Base-by-base conservation (phyloP, 2,797 vertebrate genomes). In the Sebastes aleutianus region DNA sequence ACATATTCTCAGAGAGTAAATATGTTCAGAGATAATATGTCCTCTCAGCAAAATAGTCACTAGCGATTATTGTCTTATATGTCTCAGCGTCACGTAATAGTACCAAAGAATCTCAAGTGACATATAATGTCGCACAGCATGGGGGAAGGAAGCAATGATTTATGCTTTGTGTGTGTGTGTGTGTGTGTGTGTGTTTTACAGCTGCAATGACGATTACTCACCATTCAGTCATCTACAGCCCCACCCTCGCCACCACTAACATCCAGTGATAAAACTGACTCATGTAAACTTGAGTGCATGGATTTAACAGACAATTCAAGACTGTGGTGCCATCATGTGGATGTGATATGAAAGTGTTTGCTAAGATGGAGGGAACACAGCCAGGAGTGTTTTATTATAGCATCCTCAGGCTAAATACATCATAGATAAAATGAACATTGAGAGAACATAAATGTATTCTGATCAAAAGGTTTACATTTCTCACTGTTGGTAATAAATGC, bases 271-370 rank as follows among this genome's bases (percentile, higher is more conserved):
- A 1, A 16, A 76, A 27, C 4, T 22, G 0, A 34, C 9, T 26
- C 24, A 24, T 22, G 2, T 56, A 12, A 57, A 26, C 1, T 18
- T 59, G 13, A 59, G 6, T 4, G 1, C 5, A 34, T 8, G 5
- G 58, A 72, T 1, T 16, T 2, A 5, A 39, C 14, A n/a, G 18
- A 5, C 2, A 53, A 2, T 26, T 56, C 5, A 50, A 43, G 29
- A 58, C 67, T 79, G 26, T 82, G 74, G 82, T 18, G 84, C 86
- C 86, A 79, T 82, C 89, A 1, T 66, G 83, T 82, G 89, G 76
- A 5, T 4, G 2, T 1, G 1, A 62, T 2, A 16, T 8, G 32
- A 70, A 31, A 76, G 31, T 50, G 53, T 3, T 39, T 14, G 22
- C 9, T 3, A 20, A 11, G 0, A 3, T 22, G 31, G 12, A 22